phyloP scores from a whole-genome alignment of 2,888 invertebrate genomes.

The Sphecodes monilicornis region DNA sequence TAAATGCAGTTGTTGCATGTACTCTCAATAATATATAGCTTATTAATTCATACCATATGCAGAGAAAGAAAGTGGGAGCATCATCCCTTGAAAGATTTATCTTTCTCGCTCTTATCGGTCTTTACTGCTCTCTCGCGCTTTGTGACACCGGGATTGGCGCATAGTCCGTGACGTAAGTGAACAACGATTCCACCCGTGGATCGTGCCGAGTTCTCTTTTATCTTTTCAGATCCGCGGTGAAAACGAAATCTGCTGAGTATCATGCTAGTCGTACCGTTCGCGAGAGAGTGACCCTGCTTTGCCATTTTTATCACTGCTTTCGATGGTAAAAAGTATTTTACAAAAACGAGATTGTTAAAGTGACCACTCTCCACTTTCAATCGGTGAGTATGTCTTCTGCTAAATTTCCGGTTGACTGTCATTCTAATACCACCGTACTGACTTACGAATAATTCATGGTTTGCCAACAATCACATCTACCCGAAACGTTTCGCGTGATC shows the following conservation, averaged over 20 bases:
- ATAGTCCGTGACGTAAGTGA: slow-evolving; percentile 47
- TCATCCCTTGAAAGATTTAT: neutral
- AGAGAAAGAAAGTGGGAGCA: neutral
- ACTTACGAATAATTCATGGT: neutral
- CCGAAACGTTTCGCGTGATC: neutral
- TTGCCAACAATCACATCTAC: neutral
- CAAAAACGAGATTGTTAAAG: slow-evolving; percentile 9
- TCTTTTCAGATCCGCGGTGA: slow-evolving; percentile 37
- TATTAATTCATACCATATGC: neutral
- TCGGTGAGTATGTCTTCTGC: slow-evolving; percentile 60
- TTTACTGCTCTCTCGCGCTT: neutral
- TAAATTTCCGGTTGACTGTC: slow-evolving; percentile 57
- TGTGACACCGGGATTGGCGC: slow-evolving; percentile 39
- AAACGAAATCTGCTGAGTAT: slow-evolving; percentile 37
- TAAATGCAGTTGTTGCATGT: neutral
- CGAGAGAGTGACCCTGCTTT: slow-evolving; percentile 13
- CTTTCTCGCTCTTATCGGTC: neutral
- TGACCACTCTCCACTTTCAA: slow-evolving; percentile 38
- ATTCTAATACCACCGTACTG: slow-evolving; percentile 27
- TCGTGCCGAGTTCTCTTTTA: slow-evolving; percentile 47
- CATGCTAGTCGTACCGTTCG: slow-evolving; percentile 36
- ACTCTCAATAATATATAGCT: neutral
- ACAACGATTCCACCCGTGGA: slow-evolving; percentile 39
- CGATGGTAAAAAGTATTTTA: slow-evolving; percentile 44
- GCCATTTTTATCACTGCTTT: slow-evolving; percentile 20